Evolutionary conservation across 2,113 vertebrate species (phyloP).

Genomic region (Limnothrissa miodon): DNA sequence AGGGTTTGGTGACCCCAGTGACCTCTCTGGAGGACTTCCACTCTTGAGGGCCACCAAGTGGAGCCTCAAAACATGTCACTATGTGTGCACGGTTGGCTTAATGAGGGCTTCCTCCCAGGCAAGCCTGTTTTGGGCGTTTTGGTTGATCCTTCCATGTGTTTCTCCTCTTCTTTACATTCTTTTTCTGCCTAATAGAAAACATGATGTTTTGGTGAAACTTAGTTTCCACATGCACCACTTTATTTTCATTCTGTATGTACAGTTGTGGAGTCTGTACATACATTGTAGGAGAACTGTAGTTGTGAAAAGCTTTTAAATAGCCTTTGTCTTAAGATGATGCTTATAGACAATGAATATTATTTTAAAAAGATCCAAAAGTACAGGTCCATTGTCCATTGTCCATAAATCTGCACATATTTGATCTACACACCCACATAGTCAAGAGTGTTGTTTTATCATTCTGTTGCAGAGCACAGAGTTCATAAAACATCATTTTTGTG

Average conservation of each 20-base stretch:
- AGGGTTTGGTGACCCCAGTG: conserved; percentile 28
- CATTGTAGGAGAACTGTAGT: neutral
- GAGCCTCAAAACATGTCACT: conserved; percentile 10
- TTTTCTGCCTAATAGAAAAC: neutral
- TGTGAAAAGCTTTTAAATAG: neutral
- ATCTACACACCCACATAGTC: neutral
- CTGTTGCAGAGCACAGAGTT: neutral
- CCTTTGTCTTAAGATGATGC: neutral
- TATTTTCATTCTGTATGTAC: neutral
- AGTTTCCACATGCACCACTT: neutral
- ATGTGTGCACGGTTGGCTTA: neutral
- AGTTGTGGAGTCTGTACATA: neutral
- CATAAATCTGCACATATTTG: neutral
- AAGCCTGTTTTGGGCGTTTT: neutral
- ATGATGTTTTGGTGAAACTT: neutral
- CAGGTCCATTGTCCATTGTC: neutral
- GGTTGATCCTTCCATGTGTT: neutral
- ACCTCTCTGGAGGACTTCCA: conserved; percentile 21
- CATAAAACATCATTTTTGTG: conserved; percentile 7
- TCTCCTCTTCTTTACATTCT: neutral
- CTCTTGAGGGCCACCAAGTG: conserved; percentile 5
- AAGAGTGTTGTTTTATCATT: neutral
- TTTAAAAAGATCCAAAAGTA: neutral
- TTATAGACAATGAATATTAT: neutral
- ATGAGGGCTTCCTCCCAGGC: neutral